Percentiles rank a stretch among this genome's conserved stretches.
Evolutionary conservation across 2,888 invertebrate genomes (phyloP).

Genomic region (Cephalotes varians): DNA sequence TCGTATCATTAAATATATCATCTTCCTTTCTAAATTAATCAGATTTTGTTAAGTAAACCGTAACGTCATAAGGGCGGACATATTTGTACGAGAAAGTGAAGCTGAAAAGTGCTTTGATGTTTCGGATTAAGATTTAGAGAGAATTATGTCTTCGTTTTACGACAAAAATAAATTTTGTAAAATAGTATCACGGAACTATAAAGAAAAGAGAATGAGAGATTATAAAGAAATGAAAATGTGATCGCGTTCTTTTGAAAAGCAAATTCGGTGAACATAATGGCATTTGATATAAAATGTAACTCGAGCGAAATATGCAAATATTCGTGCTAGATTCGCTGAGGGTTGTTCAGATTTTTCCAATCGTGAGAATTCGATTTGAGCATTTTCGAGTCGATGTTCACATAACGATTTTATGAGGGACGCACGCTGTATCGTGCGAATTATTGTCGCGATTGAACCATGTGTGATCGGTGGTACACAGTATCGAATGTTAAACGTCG

Average conservation of each 20-base stretch:
- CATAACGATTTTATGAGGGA: slow-evolving; percentile 17
- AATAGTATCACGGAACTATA: background rate
- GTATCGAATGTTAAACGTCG: slow-evolving; percentile 45
- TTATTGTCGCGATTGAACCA: slow-evolving; percentile 52
- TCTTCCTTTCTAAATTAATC: slow-evolving; percentile 7
- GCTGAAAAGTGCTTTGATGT: background rate
- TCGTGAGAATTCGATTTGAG: slow-evolving; percentile 8
- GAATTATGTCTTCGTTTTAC: background rate
- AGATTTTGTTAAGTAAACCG: background rate
- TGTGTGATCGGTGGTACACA: slow-evolving; percentile 33
- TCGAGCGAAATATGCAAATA: slow-evolving; percentile 24
- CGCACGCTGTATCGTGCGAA: slow-evolving; percentile 29
- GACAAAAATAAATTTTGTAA: slow-evolving; percentile 6
- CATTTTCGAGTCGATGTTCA: slow-evolving; percentile 39
- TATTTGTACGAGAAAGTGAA: background rate
- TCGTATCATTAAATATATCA: background rate
- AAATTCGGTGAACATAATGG: background rate
- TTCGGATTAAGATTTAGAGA: background rate
- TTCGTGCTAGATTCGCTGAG: background rate
- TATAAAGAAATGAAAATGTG: background rate
- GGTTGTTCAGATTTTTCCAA: slow-evolving; percentile 11
- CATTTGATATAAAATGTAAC: slow-evolving; percentile 8
- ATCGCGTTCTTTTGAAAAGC: background rate
- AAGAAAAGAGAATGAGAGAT: background rate
- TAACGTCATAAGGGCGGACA: background rate